Base-by-base conservation (phyloP, 2,797 vertebrate genomes). In the Melanotaenia parkinsoni region DNA sequence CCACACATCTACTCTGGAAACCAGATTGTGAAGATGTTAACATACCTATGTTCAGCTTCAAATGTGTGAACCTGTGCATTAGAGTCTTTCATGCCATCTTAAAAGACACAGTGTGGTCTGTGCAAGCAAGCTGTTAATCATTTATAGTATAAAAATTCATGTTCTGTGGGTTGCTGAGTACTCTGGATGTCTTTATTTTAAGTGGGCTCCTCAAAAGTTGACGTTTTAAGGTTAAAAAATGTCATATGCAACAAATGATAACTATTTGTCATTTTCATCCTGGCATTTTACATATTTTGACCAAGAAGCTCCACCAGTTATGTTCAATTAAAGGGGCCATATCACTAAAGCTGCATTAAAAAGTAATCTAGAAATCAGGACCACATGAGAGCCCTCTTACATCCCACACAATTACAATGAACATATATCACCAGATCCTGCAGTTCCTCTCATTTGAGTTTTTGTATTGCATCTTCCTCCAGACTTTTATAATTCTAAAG, bases 91-190 rank as follows among this genome's bases (percentile, higher is more conserved):
- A 69, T 79, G 76, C 73, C 53, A 67, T 45, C 74, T 63, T 30
- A 24, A 82, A 80, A 81, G 83, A 78, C 79, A 80, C 58, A 16
- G 64, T 90, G 75, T 86, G 64, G 70, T 81, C 71, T 83, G 63
- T 78, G 64, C 63, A 53, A 77, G 54, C 18, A 2, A 14, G 50
- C 61, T 78, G 91, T 94, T 92, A 94, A 94, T 94, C 74, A 93
- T 94, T 94, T 67, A 83, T 90, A 64, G 62, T 62, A 91, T 92
- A 89, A 90, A 71, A 84, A 76, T 76, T 80, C 88, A 77, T 82
- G 72, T 59, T 77, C 60, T 80, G 76, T 69, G 50, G 32, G 16
- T 67, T 84, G 22, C 68, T 18, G 22, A 67, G 58, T 43, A 61
- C 66, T 67, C 68, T 61, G 70, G 30, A 74, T 38, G 8, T 58